Conservation (phyloP, 1,140 invertebrate species). For the Cepaea nemoralis region DNA sequence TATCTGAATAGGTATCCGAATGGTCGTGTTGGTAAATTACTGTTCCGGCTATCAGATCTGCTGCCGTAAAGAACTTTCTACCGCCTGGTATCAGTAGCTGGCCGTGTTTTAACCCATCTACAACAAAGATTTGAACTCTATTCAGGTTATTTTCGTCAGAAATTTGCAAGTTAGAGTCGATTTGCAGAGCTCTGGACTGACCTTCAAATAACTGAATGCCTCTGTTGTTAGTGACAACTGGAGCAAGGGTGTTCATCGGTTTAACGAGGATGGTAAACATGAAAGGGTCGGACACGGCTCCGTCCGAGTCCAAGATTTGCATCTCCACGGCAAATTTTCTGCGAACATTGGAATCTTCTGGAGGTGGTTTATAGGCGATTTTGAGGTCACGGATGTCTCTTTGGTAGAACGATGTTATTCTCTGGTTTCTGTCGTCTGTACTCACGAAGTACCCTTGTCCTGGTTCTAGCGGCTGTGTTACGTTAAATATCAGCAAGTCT, state of each 20-base stretch:
- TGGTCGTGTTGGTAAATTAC: conserved; percentile 72
- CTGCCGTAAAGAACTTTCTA: conserved; percentile 69
- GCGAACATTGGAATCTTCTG: conserved; percentile 64
- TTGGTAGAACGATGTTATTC: conserved; percentile 72
- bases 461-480: conserved; percentile 67
- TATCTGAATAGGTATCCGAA: conserved; percentile 71
- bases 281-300: conserved; percentile 67
- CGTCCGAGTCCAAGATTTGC: conserved; percentile 70
- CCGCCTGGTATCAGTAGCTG: conserved; percentile 59
- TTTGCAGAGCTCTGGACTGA: conserved; percentile 65
- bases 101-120: conserved; percentile 70
- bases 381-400: conserved; percentile 72
- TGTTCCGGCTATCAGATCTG: conserved; percentile 66
- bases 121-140: conserved; percentile 68
- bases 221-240: conserved; percentile 67
- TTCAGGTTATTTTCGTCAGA: conserved; percentile 72
- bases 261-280: conserved; percentile 71
- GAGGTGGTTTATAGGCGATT: conserved; percentile 73
- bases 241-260: conserved; percentile 71
- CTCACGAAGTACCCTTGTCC: conserved; percentile 72
- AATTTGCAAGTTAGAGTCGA: conserved; percentile 68
- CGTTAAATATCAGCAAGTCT: conserved; percentile 71
- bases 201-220: conserved; percentile 72
- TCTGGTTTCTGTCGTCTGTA: conserved; percentile 71
- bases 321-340: conserved; percentile 66